Conservation (phyloP, 2,113 vertebrate genomes). For the Ciconia stormi region DNA sequence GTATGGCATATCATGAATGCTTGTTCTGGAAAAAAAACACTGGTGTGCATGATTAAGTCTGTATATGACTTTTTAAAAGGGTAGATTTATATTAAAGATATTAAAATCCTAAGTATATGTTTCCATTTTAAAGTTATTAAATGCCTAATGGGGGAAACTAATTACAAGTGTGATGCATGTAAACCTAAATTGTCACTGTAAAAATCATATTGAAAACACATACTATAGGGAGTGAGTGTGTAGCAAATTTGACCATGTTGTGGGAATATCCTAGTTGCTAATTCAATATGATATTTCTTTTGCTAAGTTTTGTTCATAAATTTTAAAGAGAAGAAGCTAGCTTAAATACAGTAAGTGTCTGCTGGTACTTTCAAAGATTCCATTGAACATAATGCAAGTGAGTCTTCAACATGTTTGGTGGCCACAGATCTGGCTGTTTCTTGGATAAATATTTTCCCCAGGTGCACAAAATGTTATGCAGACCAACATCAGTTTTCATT, state of each 20-base stretch:
- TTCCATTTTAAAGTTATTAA: neutral
- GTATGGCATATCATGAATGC: neutral
- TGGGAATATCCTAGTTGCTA: neutral
- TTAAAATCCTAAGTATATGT: neutral
- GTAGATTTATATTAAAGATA: neutral
- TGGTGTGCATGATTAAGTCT: neutral
- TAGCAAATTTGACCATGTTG: neutral
- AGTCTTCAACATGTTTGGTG: neutral
- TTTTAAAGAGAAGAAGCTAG: neutral
- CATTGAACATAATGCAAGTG: neutral
- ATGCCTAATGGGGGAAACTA: neutral
- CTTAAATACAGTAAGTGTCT: neutral
- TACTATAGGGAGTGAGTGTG: neutral
- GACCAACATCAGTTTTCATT: slow-evolving; percentile 37
- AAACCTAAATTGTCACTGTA: neutral
- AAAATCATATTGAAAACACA: neutral
- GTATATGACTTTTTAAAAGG: neutral
- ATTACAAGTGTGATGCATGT: neutral
- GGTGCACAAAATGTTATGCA: slow-evolving; percentile 43
- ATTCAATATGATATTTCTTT: neutral
- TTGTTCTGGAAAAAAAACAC: neutral
- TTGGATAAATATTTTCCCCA: slow-evolving; percentile 50
- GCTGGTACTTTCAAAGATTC: neutral
- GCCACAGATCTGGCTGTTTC: neutral
- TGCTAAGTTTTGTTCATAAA: neutral